Evolutionary conservation across 2,797 vertebrate species (phyloP).

Genomic region (Columba guinea): DNA sequence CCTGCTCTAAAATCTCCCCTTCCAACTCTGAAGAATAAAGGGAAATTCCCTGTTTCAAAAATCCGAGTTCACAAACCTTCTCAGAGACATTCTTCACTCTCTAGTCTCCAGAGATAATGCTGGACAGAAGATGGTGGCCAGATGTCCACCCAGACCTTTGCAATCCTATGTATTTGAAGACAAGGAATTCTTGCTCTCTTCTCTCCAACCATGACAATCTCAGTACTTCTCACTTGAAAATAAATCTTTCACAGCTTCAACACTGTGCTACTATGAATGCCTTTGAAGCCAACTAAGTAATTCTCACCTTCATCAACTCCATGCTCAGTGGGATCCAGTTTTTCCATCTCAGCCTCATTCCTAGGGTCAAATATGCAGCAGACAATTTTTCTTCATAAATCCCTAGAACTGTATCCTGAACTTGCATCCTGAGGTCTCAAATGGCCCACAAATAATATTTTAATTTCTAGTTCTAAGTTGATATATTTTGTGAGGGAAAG

Average conservation of each 20-base stretch:
- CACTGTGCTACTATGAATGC: accelerated
- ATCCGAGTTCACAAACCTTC: neutral
- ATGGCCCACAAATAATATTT: neutral
- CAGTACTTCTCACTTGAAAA: neutral
- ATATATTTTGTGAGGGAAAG: neutral
- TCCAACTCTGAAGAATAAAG: neutral
- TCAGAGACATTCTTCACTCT: neutral
- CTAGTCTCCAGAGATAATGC: neutral
- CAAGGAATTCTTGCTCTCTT: neutral
- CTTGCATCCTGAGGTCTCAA: neutral
- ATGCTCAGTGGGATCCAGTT: neutral
- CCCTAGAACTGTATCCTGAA: accelerated
- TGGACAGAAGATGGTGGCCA: neutral
- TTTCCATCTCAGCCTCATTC: neutral
- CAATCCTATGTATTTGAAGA: neutral
- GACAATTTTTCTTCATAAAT: neutral
- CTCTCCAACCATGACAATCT: neutral
- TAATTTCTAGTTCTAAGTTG: neutral
- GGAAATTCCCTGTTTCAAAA: neutral
- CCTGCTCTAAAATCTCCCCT: neutral
- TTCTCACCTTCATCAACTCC: neutral
- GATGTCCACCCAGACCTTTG: neutral
- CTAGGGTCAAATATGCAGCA: neutral
- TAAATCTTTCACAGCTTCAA: neutral
- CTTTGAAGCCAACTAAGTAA: neutral